Conservation (phyloP, 1,140 invertebrate species). For the Ylistrum balloti region DNA sequence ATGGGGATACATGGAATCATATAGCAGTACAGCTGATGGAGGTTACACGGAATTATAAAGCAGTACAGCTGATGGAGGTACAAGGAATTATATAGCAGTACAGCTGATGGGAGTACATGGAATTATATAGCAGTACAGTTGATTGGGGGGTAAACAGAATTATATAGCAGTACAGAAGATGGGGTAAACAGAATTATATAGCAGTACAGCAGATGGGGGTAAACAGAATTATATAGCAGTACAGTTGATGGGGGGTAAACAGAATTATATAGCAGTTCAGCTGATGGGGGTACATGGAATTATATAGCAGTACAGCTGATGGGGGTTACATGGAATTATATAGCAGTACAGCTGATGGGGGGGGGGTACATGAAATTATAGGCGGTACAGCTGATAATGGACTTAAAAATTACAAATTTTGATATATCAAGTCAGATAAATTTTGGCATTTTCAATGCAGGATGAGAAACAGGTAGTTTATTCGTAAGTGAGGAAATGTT, state of each 20-base stretch:
- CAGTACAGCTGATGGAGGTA: too few species aligned
- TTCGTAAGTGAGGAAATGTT: neutral
- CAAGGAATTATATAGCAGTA: too few species aligned
- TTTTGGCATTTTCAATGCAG: neutral
- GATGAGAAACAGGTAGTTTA: neutral
- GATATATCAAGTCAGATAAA: neutral
- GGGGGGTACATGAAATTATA: neutral
- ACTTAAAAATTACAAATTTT: neutral
- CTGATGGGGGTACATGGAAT: neutral
- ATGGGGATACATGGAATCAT: too few species aligned
- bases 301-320: too few species aligned
- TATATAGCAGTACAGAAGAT: too few species aligned
- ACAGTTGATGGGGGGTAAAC: neutral
- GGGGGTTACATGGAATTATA: too few species aligned
- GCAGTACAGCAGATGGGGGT: neutral
- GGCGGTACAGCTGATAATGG: neutral
- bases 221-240: neutral
- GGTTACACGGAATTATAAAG: too few species aligned
- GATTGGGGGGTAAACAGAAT: neutral
- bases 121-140: too few species aligned
- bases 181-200: too few species aligned
- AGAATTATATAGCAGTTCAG: neutral
- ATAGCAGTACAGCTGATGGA: too few species aligned
- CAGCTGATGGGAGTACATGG: too few species aligned
- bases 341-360: neutral